A percentile compares a stretch with the other conserved stretches of the same genome.
Evolutionary conservation across 53 echinoderm and acorn worm species (phyloP).

Genomic region (Holothuria leucospilota): DNA sequence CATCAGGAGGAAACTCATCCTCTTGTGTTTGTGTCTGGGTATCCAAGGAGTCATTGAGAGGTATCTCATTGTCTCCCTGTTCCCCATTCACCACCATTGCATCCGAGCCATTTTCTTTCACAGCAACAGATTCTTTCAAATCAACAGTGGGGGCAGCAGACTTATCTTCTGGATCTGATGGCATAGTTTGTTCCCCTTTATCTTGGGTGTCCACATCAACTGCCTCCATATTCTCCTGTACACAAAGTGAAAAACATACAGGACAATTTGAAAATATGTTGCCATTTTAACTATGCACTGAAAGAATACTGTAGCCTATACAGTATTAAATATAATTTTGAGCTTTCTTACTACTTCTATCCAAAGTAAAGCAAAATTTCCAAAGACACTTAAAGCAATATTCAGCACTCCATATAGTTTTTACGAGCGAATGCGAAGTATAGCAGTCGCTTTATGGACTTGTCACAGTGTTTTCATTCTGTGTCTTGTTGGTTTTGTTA

Average conservation of each 20-base stretch:
- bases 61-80: neutral
- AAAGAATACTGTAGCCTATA: no score
- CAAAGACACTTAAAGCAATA: no score
- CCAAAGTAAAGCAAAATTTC: no score
- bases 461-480: no score
- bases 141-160: conserved; percentile 2
- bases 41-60: conserved; percentile 30
- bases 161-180: conserved; percentile 8
- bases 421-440: no score
- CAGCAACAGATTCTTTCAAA: conserved; percentile 4
- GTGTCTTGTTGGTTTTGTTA: no score
- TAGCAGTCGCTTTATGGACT: no score
- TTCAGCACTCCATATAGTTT: no score
- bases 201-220: conserved; percentile 3
- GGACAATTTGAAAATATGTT: no score
- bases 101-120: conserved; percentile 21
- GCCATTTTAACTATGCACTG: no score
- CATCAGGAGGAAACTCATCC: conserved; percentile 47
- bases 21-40: conserved; percentile 36
- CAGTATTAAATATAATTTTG: no score
- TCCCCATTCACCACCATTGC: conserved; percentile 22
- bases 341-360: no score
- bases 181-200: neutral
- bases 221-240: conserved; percentile 31
- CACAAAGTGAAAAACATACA: neutral